phyloP scores from a whole-genome alignment of 2,797 vertebrate genomes.

The Distichodus sexfasciatus region DNA sequence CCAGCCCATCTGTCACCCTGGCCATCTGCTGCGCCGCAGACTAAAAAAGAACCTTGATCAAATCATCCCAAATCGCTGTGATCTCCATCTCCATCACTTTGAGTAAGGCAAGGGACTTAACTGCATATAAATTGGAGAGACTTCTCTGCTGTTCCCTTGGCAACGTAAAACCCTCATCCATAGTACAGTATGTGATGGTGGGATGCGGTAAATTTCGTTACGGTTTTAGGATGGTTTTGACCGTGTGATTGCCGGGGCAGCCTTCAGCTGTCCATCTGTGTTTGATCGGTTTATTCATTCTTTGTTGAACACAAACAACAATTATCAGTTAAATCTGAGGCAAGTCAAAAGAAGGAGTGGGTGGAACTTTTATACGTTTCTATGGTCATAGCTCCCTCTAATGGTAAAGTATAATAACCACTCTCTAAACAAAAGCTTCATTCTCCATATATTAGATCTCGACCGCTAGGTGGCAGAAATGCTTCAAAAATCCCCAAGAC shows the following conservation, averaged over 20 bases:
- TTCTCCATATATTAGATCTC: neutral
- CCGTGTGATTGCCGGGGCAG: too few species aligned
- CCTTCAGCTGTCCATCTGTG: too few species aligned
- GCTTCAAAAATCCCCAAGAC: neutral
- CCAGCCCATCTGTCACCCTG: neutral
- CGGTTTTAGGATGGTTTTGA: neutral
- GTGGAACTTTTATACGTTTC: neutral
- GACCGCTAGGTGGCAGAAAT: neutral
- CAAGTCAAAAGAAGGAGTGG: too few species aligned
- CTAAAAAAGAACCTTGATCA: neutral
- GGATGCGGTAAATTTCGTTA: neutral
- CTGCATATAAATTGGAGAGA: neutral
- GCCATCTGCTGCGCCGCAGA: neutral
- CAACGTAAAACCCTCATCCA: neutral
- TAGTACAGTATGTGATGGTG: neutral
- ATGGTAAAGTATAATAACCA: neutral
- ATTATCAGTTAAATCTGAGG: neutral
- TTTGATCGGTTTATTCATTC: too few species aligned
- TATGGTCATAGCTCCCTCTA: constrained; percentile 18
- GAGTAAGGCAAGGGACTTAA: neutral
- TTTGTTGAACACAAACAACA: too few species aligned
- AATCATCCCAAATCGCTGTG: neutral
- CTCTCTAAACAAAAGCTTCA: neutral
- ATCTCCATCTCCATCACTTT: neutral
- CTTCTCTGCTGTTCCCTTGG: neutral